Conservation (phyloP, 2,888 invertebrate species). For the Agriopis marginaria region DNA sequence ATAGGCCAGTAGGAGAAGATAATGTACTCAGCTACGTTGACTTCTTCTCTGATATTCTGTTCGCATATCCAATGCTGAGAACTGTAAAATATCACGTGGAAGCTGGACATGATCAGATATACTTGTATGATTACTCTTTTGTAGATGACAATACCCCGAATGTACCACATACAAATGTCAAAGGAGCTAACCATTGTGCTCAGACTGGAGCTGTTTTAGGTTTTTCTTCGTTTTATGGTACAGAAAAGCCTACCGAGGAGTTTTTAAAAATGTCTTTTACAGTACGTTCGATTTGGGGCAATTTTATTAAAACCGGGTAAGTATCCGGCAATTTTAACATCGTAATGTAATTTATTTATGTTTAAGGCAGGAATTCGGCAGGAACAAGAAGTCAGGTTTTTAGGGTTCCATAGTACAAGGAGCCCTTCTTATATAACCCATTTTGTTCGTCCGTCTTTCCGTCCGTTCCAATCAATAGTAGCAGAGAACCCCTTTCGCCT, state of each 20-base stretch:
- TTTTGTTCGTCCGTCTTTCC: too few species aligned
- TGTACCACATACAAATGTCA: constrained; percentile 47
- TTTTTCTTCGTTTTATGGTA: background rate
- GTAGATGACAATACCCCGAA: constrained; percentile 46
- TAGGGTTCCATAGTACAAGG: too few species aligned
- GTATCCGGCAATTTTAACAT: constrained; percentile 14
- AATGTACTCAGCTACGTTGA: constrained; percentile 54
- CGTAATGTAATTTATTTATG: too few species aligned
- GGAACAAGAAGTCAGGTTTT: too few species aligned
- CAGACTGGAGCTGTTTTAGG: constrained; percentile 52
- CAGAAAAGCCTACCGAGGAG: constrained; percentile 42
- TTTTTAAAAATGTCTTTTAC: constrained; percentile 46
- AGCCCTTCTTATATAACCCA: too few species aligned
- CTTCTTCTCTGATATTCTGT: constrained; percentile 57
- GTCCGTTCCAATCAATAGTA: too few species aligned
- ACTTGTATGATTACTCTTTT: constrained; percentile 58
- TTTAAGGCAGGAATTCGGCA: too few species aligned
- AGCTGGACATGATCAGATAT: constrained; percentile 53
- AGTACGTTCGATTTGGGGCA: constrained; percentile 57
- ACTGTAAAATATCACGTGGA: constrained; percentile 49
- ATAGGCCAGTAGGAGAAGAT: constrained; percentile 46
- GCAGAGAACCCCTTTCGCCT: too few species aligned
- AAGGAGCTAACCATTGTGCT: constrained; percentile 55
- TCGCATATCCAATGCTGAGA: constrained; percentile 49
- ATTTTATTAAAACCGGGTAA: constrained; percentile 62